phyloP scores from a whole-genome alignment of 1,140 invertebrate genomes.

The Eriosoma lanigerum region DNA sequence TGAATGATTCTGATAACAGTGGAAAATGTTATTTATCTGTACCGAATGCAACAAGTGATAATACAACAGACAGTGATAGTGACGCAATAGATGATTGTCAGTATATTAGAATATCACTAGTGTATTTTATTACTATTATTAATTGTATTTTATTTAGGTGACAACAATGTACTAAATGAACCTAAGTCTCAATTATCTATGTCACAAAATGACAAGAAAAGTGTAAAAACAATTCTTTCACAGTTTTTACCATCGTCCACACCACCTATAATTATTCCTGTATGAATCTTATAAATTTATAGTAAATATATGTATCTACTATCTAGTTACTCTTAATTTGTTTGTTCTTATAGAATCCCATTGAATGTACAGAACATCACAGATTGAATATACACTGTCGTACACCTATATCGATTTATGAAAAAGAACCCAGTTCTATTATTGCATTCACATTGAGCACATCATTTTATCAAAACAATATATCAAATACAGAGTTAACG shows the following conservation, averaged over 20 bases:
- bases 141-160: constrained; percentile 2
- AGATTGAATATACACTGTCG: constrained; percentile 62
- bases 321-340: background rate
- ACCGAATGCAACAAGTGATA: constrained; percentile 27
- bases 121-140: background rate
- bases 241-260: constrained; percentile 63
- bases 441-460: constrained; percentile 82
- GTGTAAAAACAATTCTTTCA: constrained; percentile 71
- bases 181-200: constrained; percentile 40
- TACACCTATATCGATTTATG: constrained; percentile 77
- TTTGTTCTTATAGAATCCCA: constrained; percentile 61
- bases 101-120: background rate
- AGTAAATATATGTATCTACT: background rate
- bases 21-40: constrained; percentile 23
- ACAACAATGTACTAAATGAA: constrained; percentile 32
- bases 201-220: constrained; percentile 63
- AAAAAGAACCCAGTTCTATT: constrained; percentile 85
- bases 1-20: constrained; percentile 13
- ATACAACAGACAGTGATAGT: constrained; percentile 51
- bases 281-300: background rate
- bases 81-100: constrained; percentile 37
- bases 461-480: constrained; percentile 64
- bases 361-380: constrained; percentile 69
- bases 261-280: constrained; percentile 25
- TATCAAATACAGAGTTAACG: constrained; percentile 41